Evolutionary conservation across 1,140 invertebrate genomes (phyloP), one percentile per base, ranked within the genome.

Genomic region (Wasmannia auropunctata): DNA sequence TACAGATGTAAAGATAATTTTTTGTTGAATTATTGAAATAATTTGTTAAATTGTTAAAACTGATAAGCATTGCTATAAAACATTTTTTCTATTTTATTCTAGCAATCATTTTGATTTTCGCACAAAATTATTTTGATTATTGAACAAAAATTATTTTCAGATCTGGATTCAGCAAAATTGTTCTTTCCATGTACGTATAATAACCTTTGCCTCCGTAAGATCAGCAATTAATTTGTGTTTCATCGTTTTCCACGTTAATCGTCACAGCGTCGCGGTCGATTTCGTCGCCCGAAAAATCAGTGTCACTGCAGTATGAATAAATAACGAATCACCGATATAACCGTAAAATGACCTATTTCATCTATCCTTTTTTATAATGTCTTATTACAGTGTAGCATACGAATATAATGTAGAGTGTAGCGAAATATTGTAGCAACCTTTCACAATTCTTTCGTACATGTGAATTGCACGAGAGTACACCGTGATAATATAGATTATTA

Each of bases 251-350:
- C 25, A 16, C 46, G 46, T 69, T 22, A 70, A 49, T 70, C 19
- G n/a, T n/a, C n/a, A 43, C n/a, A 34, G 11, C 8, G 4, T n/a
- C n/a, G 31, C 16, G 28, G 11, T 54, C 49, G n/a, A 74, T 37
- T 46, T 19, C 25, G 10, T 28, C n/a, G 31, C n/a, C 11, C 34
- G 70, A 37, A 34, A 34, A 74, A 74, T 74, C 31, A 54, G 40
- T 16, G 43, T 70, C 43, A 72, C 28, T 51, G 28, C 69, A 46
- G 46, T 72, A 54, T 54, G 28, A 51, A 74, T 54, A 74, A 74
- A 22, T 72, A 31, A 72, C 14, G n/a, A 54, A 54, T 22, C 70
- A 6, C 19, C 69, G 28, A 72, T 72, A 72, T 72, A 72, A 72
- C 25, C 43, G 43, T 25, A n/a, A 28, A 37, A 51, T 51, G 43